A percentile compares a stretch with the other conserved stretches of the same genome.
Evolutionary conservation across 2,888 invertebrate genomes (phyloP).

Genomic region (Orthosia gothica): DNA sequence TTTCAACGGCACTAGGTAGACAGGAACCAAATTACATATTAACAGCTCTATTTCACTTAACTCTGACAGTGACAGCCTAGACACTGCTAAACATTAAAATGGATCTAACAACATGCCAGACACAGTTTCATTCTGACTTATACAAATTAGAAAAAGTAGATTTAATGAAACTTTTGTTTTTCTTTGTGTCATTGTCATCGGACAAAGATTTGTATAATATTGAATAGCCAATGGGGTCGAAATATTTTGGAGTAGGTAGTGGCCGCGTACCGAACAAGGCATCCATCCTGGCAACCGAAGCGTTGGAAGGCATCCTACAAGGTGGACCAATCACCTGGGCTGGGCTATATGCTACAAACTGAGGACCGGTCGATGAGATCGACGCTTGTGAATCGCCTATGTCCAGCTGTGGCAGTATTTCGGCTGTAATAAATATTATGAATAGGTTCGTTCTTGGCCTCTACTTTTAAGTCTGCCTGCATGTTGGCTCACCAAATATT

Average conservation of each 20-base stretch:
- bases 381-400: background rate
- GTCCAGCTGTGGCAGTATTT: background rate
- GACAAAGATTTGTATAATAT: background rate
- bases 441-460: background rate
- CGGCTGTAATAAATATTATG: background rate
- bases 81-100: slow-evolving; percentile 38
- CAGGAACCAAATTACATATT: slow-evolving; percentile 61
- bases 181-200: background rate
- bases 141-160: slow-evolving; percentile 4
- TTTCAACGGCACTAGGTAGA: slow-evolving; percentile 45
- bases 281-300: background rate
- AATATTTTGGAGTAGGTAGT: background rate
- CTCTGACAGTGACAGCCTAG: slow-evolving; percentile 16
- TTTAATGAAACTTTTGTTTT: background rate
- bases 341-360: background rate
- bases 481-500: background rate
- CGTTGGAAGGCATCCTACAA: background rate
- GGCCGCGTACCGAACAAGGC: no score
- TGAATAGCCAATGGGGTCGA: background rate
- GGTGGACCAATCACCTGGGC: background rate
- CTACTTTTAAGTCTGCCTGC: background rate
- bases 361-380: background rate
- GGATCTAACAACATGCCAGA: slow-evolving; percentile 16
- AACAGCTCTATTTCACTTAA: slow-evolving; percentile 31
- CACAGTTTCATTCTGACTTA: slow-evolving; percentile 16